phyloP scores from a whole-genome alignment of 2,888 invertebrate genomes.

The Rhingia campestris region DNA sequence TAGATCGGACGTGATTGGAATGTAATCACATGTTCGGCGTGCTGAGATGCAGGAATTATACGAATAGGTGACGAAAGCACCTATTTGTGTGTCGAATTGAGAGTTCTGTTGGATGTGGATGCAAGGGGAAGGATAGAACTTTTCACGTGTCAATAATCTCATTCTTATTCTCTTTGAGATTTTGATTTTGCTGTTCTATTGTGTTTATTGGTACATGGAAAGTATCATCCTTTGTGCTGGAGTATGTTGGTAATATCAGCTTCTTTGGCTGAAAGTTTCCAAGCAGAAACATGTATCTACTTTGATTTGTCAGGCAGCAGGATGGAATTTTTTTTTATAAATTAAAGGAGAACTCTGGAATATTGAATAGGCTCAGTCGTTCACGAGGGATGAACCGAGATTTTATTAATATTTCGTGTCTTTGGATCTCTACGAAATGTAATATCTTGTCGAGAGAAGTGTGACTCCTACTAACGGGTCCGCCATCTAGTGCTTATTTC shows the following conservation, averaged over 20 bases:
- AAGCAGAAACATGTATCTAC: background rate
- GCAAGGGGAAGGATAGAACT: slow-evolving; percentile 19
- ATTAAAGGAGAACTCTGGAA: slow-evolving; percentile 3
- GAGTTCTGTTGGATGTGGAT: slow-evolving; percentile 32
- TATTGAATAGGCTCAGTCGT: slow-evolving; percentile 26
- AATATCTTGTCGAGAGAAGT: no score
- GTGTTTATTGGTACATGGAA: background rate
- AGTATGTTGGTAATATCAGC: slow-evolving; percentile 45
- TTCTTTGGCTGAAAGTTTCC: slow-evolving; percentile 31
- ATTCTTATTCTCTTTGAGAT: slow-evolving; percentile 59
- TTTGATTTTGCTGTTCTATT: slow-evolving; percentile 55
- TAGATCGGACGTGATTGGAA: slow-evolving; percentile 72
- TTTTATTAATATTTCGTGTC: background rate
- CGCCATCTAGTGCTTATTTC: no score
- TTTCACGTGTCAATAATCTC: slow-evolving; percentile 66
- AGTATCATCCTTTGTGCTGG: slow-evolving; percentile 6
- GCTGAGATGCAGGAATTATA: slow-evolving; percentile 60
- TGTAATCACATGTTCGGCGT: slow-evolving; percentile 56
- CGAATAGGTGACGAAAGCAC: slow-evolving; percentile 69
- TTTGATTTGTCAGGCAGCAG: slow-evolving; percentile 18
- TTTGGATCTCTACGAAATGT: no score
- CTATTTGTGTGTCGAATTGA: slow-evolving; percentile 52
- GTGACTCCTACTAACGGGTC: no score
- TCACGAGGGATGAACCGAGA: background rate
- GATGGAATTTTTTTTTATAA: background rate